A percentile compares a stretch with the other conserved stretches of the same genome.
Conservation (phyloP, 2,797 vertebrate species). For the Hephaestus fuliginosus region DNA sequence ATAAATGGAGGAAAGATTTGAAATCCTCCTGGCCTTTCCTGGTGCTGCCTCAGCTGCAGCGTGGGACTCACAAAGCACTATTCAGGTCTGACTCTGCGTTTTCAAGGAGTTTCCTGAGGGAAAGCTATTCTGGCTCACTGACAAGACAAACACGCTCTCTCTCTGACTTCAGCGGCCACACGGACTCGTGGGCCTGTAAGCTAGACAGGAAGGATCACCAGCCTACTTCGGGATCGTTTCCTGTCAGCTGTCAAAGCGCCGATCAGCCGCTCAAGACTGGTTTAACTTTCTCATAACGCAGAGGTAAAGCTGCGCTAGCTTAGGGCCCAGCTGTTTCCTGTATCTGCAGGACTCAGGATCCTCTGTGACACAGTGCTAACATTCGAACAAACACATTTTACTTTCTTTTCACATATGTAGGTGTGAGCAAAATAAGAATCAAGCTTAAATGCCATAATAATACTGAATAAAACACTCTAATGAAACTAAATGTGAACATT, state of each 20-base stretch:
- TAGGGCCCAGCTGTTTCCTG: slow-evolving; percentile 42
- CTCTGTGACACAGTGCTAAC: background rate
- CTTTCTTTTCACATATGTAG: background rate
- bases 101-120: slow-evolving; percentile 78
- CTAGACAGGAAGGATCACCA: slow-evolving; percentile 71
- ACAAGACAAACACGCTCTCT: slow-evolving; percentile 72
- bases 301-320: slow-evolving; percentile 19
- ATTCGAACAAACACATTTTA: background rate
- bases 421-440: background rate
- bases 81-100: slow-evolving; percentile 70
- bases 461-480: too few relatives aligned
- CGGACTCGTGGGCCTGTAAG: slow-evolving; percentile 42
- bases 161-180: slow-evolving; percentile 41
- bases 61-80: slow-evolving; percentile 51
- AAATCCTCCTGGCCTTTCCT: slow-evolving; percentile 63
- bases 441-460: too few relatives aligned
- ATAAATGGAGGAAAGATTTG: slow-evolving; percentile 64
- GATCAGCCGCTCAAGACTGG: slow-evolving; percentile 45
- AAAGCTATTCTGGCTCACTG: slow-evolving; percentile 65
- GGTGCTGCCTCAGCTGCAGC: slow-evolving; percentile 59
- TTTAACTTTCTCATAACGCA: slow-evolving; percentile 38
- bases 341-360: slow-evolving; percentile 11
- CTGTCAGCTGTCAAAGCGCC: slow-evolving; percentile 71
- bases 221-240: slow-evolving; percentile 69
- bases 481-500: too few relatives aligned